phyloP scores from a whole-genome alignment of 53 echinoderm and acorn worm genomes.

The Actinopyga echinites region DNA sequence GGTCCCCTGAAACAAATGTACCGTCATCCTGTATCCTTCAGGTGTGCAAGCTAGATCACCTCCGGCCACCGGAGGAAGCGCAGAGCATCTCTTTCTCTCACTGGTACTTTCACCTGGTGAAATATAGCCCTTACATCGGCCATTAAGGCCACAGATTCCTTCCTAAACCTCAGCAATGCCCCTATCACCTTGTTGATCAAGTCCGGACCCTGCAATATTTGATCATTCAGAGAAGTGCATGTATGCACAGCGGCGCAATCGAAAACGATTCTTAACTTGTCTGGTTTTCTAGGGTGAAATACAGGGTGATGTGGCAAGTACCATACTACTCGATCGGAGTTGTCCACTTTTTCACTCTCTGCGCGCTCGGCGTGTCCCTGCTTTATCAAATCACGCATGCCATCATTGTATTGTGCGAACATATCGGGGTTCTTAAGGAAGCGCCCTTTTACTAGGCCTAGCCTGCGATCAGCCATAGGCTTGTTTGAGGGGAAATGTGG shows the following conservation, averaged over 20 bases:
- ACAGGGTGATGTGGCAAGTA: conserved; percentile 48
- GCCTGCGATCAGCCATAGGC: not conserved
- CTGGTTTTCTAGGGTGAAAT: conserved; percentile 38
- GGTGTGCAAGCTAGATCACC: conserved; percentile 23
- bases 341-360: not conserved
- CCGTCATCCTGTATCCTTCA: conserved; percentile 45
- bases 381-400: conserved; percentile 1
- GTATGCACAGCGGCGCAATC: conserved; percentile 2
- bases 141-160: conserved; percentile 8
- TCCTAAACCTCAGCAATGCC: not conserved
- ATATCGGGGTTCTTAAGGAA: not conserved
- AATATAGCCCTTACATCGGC: conserved; percentile 47
- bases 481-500: not conserved
- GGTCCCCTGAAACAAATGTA: conserved; percentile 41
- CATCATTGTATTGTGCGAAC: not conserved
- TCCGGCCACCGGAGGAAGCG: conserved; percentile 53
- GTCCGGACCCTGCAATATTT: conserved; percentile 43
- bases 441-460: not conserved
- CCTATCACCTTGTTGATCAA: conserved; percentile 51
- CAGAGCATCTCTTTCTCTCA: conserved; percentile 28
- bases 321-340: not conserved
- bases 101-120: conserved; percentile 47
- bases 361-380: conserved; percentile 31
- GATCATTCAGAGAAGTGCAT: conserved; percentile 24
- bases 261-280: conserved; percentile 35